Base-by-base conservation (phyloP, 2,797 vertebrate species). In the Euthynnus affinis region DNA sequence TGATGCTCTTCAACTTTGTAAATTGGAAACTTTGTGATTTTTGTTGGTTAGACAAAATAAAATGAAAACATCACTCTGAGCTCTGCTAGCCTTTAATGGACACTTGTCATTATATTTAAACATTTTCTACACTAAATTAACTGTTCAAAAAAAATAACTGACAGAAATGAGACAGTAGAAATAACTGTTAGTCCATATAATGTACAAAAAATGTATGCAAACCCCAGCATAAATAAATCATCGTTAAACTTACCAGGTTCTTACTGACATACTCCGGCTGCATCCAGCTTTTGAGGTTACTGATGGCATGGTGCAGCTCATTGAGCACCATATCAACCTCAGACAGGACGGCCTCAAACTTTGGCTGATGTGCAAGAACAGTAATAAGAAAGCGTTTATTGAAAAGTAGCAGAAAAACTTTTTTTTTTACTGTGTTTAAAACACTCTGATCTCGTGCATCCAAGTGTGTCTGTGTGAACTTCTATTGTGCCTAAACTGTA, bases 311-410 rank as follows among this genome's bases (percentile, higher is more conserved):
- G 71, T 90, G 67, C 61, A 95, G 49, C 10, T 96, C 95, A 15
- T 96, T 96, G 56, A 58, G 62, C 75, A 94, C 88, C 0, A 95
- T 87, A 0, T 94, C 92, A 2, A 96, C 20, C 85, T 96, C 95
- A 0, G 95, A 93, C 23, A 96, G 32, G 68, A 93, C 2, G 4
- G 92, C 81, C 82, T 96, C 95, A 78, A 96, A 96, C 53, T 95
- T 96, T 3, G 95, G 94, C 95, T 96, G 77, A 29, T 0, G 52
- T 13, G 29, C 7, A 25, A 64, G 3, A 9, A 42, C 8, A 60
- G 12, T 8, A 46, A 34, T 3, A 3, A 56, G 12, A 57, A 56
- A 51, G 48, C 2, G 27, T 6, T 56, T 9, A 8, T 1, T 53
- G 12, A 51, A 34, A 0, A 27, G 20, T 15, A 27, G 29, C 7